phyloP scores from a whole-genome alignment of 1,140 invertebrate species.

The Achroia grisella region DNA sequence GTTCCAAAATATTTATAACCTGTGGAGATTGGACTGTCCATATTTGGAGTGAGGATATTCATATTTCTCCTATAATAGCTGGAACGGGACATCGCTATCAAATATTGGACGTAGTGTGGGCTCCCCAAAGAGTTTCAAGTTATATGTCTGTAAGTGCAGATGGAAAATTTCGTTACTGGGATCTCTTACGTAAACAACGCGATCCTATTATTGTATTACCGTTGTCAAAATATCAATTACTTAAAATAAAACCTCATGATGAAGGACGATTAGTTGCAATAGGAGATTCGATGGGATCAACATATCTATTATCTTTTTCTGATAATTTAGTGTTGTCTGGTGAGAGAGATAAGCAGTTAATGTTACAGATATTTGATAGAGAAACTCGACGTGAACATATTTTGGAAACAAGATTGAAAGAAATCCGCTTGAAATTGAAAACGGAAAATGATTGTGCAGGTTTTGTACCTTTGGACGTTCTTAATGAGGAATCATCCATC shows the following conservation, averaged over 20 bases:
- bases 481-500: slow-evolving; percentile 20
- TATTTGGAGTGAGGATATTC: slow-evolving; percentile 92
- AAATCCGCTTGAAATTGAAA: slow-evolving; percentile 75
- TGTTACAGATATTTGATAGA: slow-evolving; percentile 83
- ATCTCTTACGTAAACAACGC: slow-evolving; percentile 87
- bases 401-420: slow-evolving; percentile 86
- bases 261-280: slow-evolving; percentile 83
- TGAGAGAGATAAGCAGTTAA: slow-evolving; percentile 79
- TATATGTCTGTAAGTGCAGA: slow-evolving; percentile 87
- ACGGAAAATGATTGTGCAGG: slow-evolving; percentile 12
- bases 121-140: slow-evolving; percentile 83
- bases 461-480: slow-evolving; percentile 4
- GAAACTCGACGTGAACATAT: slow-evolving; percentile 91
- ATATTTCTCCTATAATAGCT: slow-evolving; percentile 87
- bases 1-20: slow-evolving; percentile 91
- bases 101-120: slow-evolving; percentile 87
- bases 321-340: slow-evolving; percentile 81
- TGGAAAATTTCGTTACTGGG: slow-evolving; percentile 92
- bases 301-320: slow-evolving; percentile 85
- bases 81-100: slow-evolving; percentile 79
- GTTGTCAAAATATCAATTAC: slow-evolving; percentile 66
- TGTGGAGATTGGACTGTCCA: slow-evolving; percentile 90
- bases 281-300: slow-evolving; percentile 82
- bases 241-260: slow-evolving; percentile 63
- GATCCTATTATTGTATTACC: slow-evolving; percentile 76